Base-by-base conservation (phyloP, 1,140 invertebrate species). In the Drosophila aff. region DNA sequence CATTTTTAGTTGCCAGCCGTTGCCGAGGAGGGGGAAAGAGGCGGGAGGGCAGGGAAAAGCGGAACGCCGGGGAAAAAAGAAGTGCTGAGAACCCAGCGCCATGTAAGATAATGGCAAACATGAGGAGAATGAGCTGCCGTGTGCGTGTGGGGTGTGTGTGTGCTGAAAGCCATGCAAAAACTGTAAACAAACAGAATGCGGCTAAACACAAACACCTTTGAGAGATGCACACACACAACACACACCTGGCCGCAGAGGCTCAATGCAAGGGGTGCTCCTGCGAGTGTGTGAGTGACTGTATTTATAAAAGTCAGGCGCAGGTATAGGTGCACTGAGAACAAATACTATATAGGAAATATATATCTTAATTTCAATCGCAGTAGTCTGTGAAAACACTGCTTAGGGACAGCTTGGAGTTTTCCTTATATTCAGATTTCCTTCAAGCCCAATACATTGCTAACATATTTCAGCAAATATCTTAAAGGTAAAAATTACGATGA, bases 151-250 rank as follows among this genome's bases (percentile, higher is more conserved):
- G 52, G 52, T 36, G 18, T 49, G 59, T 62, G 68, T 62, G 53
- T 73, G 69, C 41, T 87, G 84, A 81, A 84, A 87, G 84, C 81
- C 77, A 90, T 81, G 84, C 85, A 87, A 90, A 87, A 87, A 90
- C 81, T 72, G 85, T 78, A 79, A 90, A 71, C 84, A 87, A 87
- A 87, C 84, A 89, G 74, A 80, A 84, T 78, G 84, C 81, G 79
- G 84, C 81, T 87, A 78, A 87, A 87, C 85, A 83, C 84, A 87
- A 87, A 87, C 84, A 87, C 85, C 85, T 87, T 87, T 87, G 85
- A 89, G 68, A 69, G 74, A 81, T 74, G 78, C 81, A 76, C 68
- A 78, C 63, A 68, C 44, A 21, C 40, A 41, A 8, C 16, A 50
- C 47, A 50, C 49, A 52, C 36, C 52, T 21, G 26, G 36, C 50